phyloP scores from a whole-genome alignment of 2,797 vertebrate genomes.

The Brachyalestes nurse region DNA sequence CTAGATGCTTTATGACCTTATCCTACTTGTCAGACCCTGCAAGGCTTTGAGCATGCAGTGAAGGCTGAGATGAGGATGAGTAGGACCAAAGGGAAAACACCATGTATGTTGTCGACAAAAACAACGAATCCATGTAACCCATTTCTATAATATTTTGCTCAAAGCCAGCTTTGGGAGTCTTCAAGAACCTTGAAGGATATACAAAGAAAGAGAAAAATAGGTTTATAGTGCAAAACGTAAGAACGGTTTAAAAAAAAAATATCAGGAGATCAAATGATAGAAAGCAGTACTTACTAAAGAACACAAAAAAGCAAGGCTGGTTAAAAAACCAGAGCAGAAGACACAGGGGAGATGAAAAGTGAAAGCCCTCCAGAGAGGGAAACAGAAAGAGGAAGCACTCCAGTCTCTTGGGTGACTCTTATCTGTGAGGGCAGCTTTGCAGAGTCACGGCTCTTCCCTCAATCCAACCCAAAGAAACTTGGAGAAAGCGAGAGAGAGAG shows the following conservation, averaged over 20 bases:
- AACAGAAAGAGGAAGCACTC: slow-evolving; percentile 12
- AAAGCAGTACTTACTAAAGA: background rate
- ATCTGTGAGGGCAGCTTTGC: slow-evolving; percentile 36
- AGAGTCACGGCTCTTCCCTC: slow-evolving; percentile 22
- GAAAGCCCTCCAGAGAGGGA: slow-evolving; percentile 5
- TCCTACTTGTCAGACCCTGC: background rate
- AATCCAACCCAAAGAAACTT: slow-evolving; percentile 24
- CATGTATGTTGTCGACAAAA: background rate
- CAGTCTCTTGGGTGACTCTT: slow-evolving; percentile 22
- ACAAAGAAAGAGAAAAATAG: background rate
- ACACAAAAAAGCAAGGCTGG: slow-evolving; percentile 8
- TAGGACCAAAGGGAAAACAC: background rate
- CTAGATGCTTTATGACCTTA: background rate
- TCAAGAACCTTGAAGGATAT: background rate
- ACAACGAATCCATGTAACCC: background rate
- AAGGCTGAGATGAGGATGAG: background rate
- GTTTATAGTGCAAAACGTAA: background rate
- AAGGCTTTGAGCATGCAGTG: background rate
- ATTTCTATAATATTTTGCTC: slow-evolving; percentile 27
- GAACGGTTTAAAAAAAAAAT: background rate
- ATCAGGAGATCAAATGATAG: background rate
- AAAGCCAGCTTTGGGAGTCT: background rate
- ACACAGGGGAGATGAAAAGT: slow-evolving; percentile 12
- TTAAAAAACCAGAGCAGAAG: slow-evolving; percentile 11
- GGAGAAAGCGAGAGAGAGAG: background rate